A percentile compares a stretch with the other conserved stretches of the same genome.
These are phyloP conservation scores for Dolichomitus sp. DNA, from an alignment of 2,888 invertebrate genomes.

Conservation along the genomic window DNA sequence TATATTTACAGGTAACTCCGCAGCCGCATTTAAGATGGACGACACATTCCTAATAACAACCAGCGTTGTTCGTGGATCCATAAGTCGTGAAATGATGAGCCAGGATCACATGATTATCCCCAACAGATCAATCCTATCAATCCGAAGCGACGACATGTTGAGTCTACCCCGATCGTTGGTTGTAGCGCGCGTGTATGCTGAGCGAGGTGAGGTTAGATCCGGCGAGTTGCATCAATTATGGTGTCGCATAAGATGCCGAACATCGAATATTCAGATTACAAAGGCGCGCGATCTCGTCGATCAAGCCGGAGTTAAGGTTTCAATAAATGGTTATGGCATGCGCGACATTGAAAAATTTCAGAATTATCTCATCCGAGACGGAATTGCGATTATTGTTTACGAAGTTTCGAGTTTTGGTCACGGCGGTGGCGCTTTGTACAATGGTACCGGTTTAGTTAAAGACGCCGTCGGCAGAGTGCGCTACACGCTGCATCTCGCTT, in stretches of 20 bases:
- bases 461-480: neutral
- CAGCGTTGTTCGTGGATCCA: neutral
- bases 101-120: neutral
- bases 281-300: neutral
- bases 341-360: neutral
- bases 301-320: neutral
- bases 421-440: neutral
- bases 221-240: neutral
- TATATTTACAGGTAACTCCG: neutral
- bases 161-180: neutral
- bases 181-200: neutral
- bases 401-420: neutral
- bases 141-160: neutral
- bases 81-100: neutral
- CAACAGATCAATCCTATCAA: neutral
- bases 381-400: neutral
- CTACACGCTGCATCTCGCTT: neutral
- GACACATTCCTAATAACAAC: neutral
- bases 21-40: conserved; percentile 1
- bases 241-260: neutral
- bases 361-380: neutral
- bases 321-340: neutral
- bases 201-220: neutral
- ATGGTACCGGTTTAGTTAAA: neutral
- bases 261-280: neutral